A percentile compares a stretch with the other conserved stretches of the same genome.
Conservation (phyloP, 2,888 invertebrate species). For the Aporophyla lueneburgensis region DNA sequence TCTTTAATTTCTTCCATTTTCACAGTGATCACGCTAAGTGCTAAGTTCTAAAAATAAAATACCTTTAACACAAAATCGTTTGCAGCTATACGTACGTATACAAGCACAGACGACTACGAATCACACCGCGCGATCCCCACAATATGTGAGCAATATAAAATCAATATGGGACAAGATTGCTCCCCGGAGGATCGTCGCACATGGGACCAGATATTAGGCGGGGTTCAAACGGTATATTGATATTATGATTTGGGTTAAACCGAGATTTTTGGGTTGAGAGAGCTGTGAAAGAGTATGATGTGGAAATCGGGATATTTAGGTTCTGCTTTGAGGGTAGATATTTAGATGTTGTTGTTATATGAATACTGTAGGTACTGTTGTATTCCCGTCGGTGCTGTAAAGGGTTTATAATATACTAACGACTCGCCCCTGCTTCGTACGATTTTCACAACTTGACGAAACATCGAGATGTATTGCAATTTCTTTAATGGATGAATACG, state of each 20-base stretch:
- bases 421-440: not conserved
- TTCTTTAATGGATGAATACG: no score
- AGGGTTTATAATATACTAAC: not conserved
- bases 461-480: not conserved
- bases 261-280: slow-evolving; percentile 51
- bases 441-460: not conserved
- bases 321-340: slow-evolving; percentile 15
- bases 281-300: slow-evolving; percentile 58
- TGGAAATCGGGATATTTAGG: slow-evolving; percentile 12
- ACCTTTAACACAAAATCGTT: slow-evolving; percentile 18
- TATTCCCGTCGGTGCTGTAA: slow-evolving; percentile 7
- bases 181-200: slow-evolving; percentile 71
- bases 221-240: slow-evolving; percentile 71
- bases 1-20: not conserved
- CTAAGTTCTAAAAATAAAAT: not conserved
- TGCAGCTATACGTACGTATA: slow-evolving; percentile 8
- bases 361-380: not conserved
- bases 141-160: slow-evolving; percentile 78
- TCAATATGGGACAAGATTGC: slow-evolving; percentile 77
- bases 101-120: slow-evolving; percentile 32
- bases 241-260: slow-evolving; percentile 68
- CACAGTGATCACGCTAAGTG: not conserved
- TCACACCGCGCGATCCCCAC: slow-evolving; percentile 61
- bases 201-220: slow-evolving; percentile 69
- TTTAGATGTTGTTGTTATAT: slow-evolving; percentile 13